Conservation (phyloP, 2,797 vertebrate genomes). For the Centroberyx gerrardi region DNA sequence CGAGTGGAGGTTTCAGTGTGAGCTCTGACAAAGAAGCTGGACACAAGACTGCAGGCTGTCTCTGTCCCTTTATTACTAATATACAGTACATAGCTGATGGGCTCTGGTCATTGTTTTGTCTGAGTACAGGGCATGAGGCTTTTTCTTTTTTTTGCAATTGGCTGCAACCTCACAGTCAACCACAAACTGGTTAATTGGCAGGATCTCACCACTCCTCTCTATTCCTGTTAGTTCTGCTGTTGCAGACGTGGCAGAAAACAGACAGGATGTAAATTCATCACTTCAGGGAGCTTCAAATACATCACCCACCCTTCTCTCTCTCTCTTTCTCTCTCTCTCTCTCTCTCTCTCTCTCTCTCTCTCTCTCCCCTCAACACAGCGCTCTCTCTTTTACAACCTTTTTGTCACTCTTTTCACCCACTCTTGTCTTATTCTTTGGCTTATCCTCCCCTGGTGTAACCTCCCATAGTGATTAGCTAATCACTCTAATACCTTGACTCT, state of each 20-base stretch:
- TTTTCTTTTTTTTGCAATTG: conserved; percentile 15
- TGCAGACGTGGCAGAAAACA: conserved; percentile 78
- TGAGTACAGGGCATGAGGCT: conserved; percentile 6
- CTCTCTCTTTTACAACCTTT: conserved; percentile 33
- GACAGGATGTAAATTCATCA: conserved; percentile 76
- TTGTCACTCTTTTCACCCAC: conserved; percentile 11
- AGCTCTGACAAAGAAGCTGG: conserved; percentile 57
- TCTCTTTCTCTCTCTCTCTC: conserved; percentile 22
- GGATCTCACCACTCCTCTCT: conserved; percentile 59
- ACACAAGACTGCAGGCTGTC: conserved; percentile 63
- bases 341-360: conserved; percentile 10
- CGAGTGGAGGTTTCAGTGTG: conserved; percentile 65
- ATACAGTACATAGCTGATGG: conserved; percentile 49
- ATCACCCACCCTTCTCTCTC: conserved; percentile 47
- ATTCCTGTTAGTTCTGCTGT: conserved; percentile 65
- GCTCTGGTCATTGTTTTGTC: conserved; percentile 60
- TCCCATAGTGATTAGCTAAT: conserved; percentile 45
- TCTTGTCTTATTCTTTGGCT: conserved; percentile 40
- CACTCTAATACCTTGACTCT: conserved; percentile 36
- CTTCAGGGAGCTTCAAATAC: conserved; percentile 72
- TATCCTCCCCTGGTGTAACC: conserved; percentile 38
- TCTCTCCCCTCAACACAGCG: conserved; percentile 30
- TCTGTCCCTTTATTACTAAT: conserved; percentile 62
- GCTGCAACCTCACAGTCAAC: conserved; percentile 60
- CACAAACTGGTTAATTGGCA: conserved; percentile 69